Evolutionary conservation across 2,888 invertebrate genomes (phyloP).

Genomic region (Alloscopus bannaensis): DNA sequence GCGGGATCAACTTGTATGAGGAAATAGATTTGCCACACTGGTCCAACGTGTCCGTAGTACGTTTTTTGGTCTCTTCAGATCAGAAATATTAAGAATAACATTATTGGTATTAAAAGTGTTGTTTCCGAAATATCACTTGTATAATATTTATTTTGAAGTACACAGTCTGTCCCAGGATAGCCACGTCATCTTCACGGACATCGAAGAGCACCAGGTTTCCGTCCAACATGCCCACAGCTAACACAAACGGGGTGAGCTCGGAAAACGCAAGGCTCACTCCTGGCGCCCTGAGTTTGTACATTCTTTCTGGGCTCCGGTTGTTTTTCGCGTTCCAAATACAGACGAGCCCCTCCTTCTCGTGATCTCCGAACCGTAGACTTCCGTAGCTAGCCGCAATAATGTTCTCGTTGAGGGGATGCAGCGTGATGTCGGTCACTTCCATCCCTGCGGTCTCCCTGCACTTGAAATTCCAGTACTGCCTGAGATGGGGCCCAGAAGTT

Average conservation of each 20-base stretch:
- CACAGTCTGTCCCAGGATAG: conserved; percentile 56
- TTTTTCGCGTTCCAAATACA: conserved; percentile 87
- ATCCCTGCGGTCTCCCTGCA: conserved; percentile 60
- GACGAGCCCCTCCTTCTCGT: conserved; percentile 79
- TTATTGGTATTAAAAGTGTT: neutral
- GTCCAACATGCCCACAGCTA: conserved; percentile 86
- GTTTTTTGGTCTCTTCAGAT: conserved; percentile 33
- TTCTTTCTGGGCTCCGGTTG: conserved; percentile 83
- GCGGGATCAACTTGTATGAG: conserved; percentile 65
- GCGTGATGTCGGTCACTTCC: conserved; percentile 70
- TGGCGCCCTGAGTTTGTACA: conserved; percentile 80
- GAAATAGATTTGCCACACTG: conserved; percentile 72
- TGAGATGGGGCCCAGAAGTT: conserved; percentile 57
- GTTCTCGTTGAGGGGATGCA: conserved; percentile 76
- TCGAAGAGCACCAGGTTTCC: conserved; percentile 85
- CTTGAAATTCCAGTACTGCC: conserved; percentile 68
- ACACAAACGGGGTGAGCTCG: conserved; percentile 80
- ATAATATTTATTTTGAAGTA: neutral
- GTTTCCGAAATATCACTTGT: neutral
- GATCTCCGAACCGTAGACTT: conserved; percentile 80
- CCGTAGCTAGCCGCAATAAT: conserved; percentile 87
- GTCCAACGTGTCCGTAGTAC: conserved; percentile 67
- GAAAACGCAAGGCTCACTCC: conserved; percentile 85
- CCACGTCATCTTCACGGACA: conserved; percentile 76
- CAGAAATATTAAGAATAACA: neutral